A percentile compares a stretch with the other conserved stretches of the same genome.
Conservation (phyloP, 2,888 invertebrate genomes). For the Drosophila prostipennis region DNA sequence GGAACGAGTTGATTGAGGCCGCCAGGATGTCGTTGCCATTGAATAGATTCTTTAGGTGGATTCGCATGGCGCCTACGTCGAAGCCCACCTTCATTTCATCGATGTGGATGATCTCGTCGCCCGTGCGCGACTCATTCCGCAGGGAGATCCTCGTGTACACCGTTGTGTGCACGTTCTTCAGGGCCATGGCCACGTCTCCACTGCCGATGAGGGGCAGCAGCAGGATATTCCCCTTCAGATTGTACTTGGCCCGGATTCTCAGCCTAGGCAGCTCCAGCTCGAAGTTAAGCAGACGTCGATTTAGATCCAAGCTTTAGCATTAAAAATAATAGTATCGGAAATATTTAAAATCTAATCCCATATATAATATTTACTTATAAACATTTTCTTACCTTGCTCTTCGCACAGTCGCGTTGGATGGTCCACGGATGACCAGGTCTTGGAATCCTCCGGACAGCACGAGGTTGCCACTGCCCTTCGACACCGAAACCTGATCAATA, state of each 20-base stretch:
- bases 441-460: conserved; percentile 86
- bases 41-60: conserved; percentile 86
- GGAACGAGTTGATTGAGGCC: conserved; percentile 86
- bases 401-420: conserved; percentile 86
- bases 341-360: too few species aligned
- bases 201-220: conserved; percentile 86
- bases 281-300: conserved; percentile 85
- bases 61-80: conserved; percentile 85
- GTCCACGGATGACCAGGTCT: conserved; percentile 86
- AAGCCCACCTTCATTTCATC: conserved; percentile 86
- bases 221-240: conserved; percentile 86
- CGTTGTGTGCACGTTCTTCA: conserved; percentile 86
- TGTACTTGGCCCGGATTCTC: conserved; percentile 86
- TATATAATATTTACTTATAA: neutral
- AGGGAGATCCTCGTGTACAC: conserved; percentile 85
- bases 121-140: conserved; percentile 83
- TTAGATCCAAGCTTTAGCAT: conserved; percentile 84
- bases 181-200: conserved; percentile 85
- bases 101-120: conserved; percentile 84
- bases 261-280: conserved; percentile 86
- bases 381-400: conserved; percentile 74
- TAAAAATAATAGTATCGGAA: too few species aligned
- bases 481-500: conserved; percentile 85
- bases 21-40: conserved; percentile 87
- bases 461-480: conserved; percentile 86